Percentiles rank a stretch among this genome's conserved stretches.
These are phyloP conservation scores for Galaxea fascicularis DNA, from an alignment of 92 coral and sea anemone genomes.

Conservation along the genomic window DNA sequence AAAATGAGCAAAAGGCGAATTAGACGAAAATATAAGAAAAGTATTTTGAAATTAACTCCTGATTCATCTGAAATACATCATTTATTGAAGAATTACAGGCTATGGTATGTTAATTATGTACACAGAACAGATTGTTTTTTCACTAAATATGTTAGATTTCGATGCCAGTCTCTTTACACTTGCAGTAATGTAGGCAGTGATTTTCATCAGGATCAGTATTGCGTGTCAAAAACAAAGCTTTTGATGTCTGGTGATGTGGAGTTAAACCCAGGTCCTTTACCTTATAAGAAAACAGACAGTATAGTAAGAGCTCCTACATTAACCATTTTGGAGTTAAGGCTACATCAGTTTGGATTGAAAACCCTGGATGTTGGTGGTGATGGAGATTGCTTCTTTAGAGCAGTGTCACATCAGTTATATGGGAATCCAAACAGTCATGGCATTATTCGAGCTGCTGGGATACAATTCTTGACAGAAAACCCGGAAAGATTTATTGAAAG, in stretches of 20 bases:
- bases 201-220: conserved; percentile 32
- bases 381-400: too few relatives aligned
- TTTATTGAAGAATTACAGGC: conserved; percentile 32
- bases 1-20: conserved; percentile 42
- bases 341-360: conserved; percentile 13
- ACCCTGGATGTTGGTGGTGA: conserved; percentile 24
- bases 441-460: conserved; percentile 35
- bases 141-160: conserved; percentile 33
- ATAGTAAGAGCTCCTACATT: neutral
- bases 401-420: conserved; percentile 54
- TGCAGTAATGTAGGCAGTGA: conserved; percentile 15
- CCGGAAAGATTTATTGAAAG: conserved; percentile 56
- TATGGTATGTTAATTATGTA: conserved; percentile 49
- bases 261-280: conserved; percentile 22
- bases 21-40: conserved; percentile 43
- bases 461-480: conserved; percentile 36
- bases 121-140: too few relatives aligned
- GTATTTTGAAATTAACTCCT: conserved; percentile 40
- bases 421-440: conserved; percentile 40
- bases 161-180: conserved; percentile 26
- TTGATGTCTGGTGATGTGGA: conserved; percentile 24
- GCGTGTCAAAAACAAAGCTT: conserved; percentile 23
- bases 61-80: conserved; percentile 47
- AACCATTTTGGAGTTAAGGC: neutral
- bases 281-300: neutral